Evolutionary conservation across 2,888 invertebrate species (phyloP), one percentile per base, ranked within the genome.

Genomic region (Eumerus sabulonum): DNA sequence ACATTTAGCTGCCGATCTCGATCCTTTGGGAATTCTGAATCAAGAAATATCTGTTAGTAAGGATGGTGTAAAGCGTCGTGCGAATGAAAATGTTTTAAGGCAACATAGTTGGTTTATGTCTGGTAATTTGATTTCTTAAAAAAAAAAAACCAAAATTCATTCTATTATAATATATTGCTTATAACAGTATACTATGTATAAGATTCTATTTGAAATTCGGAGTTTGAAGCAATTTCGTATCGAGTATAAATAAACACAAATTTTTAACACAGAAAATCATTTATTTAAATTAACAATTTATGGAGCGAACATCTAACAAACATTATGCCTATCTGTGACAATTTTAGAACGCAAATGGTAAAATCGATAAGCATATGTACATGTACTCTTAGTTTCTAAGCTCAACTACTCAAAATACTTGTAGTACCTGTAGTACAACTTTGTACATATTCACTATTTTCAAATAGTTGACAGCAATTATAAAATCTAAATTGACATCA

Each of bases 1-100:
- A 70, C 96, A 96, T 89, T 92, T 95, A 85, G 91, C 94, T 84
- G 94, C 96, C 48, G 93, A 94, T 86, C 91, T 94, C 82, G 97
- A 97, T 89, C 97, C 97, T 3, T 90, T 97, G 82, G 92, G 92
- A 83, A 92, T 97, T 84, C 87, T 89, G 83, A 85, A 86, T 71
- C 85, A 85, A 84, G 88, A 87, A 85, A 85, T 86, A 82, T 86
- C 85, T 79, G 84, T 86, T 85, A 85, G 86, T 86, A 85, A 86
- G 85, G 89, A 88, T 86, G 89, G 89, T 82, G 85, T 86, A 82
- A 86, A 85, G 84, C 88, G 88, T 83, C 89, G 89, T 82, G 89
- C 89, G 82, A 89, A 89, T 82, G 89, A 89, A 86, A 87, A 86
- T 86, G 88, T 88, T 83, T 87, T 88, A 83, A 85, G 88, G 82